Evolutionary conservation across 2,888 invertebrate species (phyloP).

Genomic region (Cephus pygmeus): DNA sequence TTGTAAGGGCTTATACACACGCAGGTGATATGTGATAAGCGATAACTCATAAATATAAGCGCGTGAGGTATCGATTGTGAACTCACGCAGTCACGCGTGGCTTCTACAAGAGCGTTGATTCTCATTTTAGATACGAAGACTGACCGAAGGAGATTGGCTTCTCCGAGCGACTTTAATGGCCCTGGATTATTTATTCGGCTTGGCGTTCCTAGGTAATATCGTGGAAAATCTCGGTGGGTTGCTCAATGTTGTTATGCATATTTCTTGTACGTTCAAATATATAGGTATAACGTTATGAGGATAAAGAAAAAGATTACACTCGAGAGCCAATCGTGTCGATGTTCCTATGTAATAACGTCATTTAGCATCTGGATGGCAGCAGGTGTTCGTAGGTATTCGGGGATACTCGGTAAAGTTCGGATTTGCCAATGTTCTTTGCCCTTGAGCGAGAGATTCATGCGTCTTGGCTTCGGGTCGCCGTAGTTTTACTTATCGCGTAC

Average conservation of each 20-base stretch:
- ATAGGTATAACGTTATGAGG: neutral
- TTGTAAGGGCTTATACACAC: neutral
- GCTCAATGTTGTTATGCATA: neutral
- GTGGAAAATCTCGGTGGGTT: neutral
- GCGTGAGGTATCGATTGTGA: slow-evolving; percentile 32
- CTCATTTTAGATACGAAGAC: slow-evolving; percentile 44
- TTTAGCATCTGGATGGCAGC: no score
- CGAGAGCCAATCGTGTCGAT: neutral
- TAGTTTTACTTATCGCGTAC: neutral
- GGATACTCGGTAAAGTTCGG: no score
- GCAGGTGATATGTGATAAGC: slow-evolving; percentile 4
- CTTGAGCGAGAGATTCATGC: neutral
- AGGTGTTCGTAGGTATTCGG: no score
- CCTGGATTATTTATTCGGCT: neutral
- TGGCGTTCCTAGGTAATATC: neutral
- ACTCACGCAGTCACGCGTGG: slow-evolving; percentile 22
- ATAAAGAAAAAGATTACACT: neutral
- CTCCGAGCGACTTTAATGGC: slow-evolving; percentile 36
- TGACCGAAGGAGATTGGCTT: slow-evolving; percentile 28
- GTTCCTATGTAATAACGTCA: no score
- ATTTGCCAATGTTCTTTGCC: neutral
- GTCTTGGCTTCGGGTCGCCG: neutral
- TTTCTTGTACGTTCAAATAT: neutral
- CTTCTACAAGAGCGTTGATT: slow-evolving; percentile 31
- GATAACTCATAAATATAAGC: slow-evolving; percentile 34